These are phyloP conservation scores for Eilema caniola DNA, from an alignment of 2,888 invertebrate genomes.

Conservation along the genomic window DNA sequence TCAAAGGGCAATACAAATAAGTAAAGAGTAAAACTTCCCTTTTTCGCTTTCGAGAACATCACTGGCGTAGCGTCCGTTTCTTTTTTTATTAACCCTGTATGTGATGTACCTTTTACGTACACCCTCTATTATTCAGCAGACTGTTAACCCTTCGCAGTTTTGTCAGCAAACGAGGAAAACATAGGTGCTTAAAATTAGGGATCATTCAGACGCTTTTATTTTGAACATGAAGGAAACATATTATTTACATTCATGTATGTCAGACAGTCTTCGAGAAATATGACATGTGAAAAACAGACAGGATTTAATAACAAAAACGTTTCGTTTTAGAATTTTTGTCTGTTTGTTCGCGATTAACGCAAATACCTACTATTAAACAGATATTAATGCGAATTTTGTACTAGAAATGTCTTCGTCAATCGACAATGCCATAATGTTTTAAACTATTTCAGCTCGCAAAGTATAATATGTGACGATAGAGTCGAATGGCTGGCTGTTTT, in stretches of 20 bases:
- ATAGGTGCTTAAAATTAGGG: slow-evolving; percentile 69
- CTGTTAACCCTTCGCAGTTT: slow-evolving; percentile 82
- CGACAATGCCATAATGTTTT: neutral
- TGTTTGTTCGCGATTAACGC: too few relatives aligned
- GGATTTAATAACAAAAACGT: neutral
- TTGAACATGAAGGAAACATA: slow-evolving; percentile 60
- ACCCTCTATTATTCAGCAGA: slow-evolving; percentile 77
- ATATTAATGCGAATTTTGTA: too few relatives aligned
- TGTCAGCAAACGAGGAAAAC: slow-evolving; percentile 69
- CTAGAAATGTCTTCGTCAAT: too few relatives aligned
- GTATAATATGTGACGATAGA: too few relatives aligned
- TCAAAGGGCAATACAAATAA: slow-evolving; percentile 27
- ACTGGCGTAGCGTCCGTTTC: slow-evolving; percentile 48
- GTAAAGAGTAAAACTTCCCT: slow-evolving; percentile 38
- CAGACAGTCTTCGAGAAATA: slow-evolving; percentile 14
- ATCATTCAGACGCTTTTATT: slow-evolving; percentile 64
- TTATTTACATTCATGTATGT: slow-evolving; percentile 38
- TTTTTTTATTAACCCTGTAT: slow-evolving; percentile 68
- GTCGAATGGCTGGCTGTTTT: too few relatives aligned
- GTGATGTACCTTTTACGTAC: slow-evolving; percentile 67
- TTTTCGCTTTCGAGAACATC: slow-evolving; percentile 45
- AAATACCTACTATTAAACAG: too few relatives aligned
- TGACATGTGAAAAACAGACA: neutral
- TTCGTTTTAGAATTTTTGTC: neutral
- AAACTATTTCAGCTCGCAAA: too few relatives aligned